These are phyloP conservation scores for Panagrolaimus sp. DNA, from an alignment of 1,140 invertebrate species.

Conservation along the genomic window DNA sequence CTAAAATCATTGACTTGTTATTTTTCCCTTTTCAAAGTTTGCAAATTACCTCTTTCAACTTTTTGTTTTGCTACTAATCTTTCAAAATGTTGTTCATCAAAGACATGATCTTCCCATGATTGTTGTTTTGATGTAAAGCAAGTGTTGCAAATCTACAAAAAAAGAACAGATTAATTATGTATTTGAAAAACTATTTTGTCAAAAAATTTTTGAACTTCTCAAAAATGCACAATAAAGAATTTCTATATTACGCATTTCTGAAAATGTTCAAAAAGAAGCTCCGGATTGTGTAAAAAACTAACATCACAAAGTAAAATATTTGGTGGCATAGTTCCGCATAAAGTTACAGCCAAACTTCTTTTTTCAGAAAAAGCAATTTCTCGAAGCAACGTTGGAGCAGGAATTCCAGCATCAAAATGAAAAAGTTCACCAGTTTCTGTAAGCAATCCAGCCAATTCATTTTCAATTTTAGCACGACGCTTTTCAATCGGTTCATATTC, in stretches of 20 bases:
- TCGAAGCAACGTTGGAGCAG: not conserved
- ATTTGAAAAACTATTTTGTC: no score
- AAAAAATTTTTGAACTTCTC: no score
- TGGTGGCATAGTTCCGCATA: no score
- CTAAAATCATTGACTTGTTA: not conserved
- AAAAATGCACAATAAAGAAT: no score
- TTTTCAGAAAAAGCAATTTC: not conserved
- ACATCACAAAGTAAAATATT: not conserved
- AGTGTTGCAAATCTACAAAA: not conserved
- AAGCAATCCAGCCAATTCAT: not conserved
- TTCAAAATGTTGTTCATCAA: slow-evolving; percentile 2
- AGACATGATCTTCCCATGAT: not conserved
- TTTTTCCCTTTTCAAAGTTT: no score
- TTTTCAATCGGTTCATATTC: not conserved
- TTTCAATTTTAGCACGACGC: not conserved
- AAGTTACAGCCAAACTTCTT: not conserved
- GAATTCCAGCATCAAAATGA: not conserved
- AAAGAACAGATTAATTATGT: no score
- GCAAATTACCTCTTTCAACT: not conserved
- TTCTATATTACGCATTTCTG: no score
- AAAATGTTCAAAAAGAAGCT: no score
- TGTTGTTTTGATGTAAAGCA: no score
- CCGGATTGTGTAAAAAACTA: no score
- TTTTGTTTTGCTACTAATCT: not conserved
- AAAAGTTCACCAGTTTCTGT: not conserved